Conservation (phyloP, 2,797 vertebrate genomes). For the Babyrousa celebensis region DNA sequence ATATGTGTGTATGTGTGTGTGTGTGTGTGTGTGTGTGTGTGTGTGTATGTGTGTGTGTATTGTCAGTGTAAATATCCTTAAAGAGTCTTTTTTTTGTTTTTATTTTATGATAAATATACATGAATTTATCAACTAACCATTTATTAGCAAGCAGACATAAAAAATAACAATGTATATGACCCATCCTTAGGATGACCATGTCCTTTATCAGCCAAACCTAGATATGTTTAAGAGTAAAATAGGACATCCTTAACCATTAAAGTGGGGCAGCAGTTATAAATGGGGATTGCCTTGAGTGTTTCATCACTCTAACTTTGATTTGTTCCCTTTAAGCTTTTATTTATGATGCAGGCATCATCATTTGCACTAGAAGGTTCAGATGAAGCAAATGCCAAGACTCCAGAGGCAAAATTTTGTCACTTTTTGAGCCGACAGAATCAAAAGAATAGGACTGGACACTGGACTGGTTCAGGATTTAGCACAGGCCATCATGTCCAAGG, state of each 20-base stretch:
- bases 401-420: background rate
- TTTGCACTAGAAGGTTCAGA: background rate
- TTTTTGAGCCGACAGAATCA: background rate
- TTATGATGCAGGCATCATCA: background rate
- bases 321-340: background rate
- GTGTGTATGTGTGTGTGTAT: background rate
- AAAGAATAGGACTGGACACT: background rate
- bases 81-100: background rate
- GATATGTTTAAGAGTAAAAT: background rate
- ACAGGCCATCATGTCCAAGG: background rate
- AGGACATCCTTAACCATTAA: background rate
- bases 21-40: background rate
- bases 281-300: background rate
- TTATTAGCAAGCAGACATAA: background rate
- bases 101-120: background rate
- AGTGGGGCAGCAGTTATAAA: background rate
- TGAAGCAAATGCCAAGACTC: slow-evolving; percentile 29
- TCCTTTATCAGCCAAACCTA: background rate
- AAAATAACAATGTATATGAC: background rate
- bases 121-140: background rate
- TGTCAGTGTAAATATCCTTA: background rate
- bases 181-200: background rate
- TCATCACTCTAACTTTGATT: background rate
- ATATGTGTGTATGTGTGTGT: background rate
- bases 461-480: background rate